Conservation (phyloP, 2,797 vertebrate species). For the Anabas testudineus region DNA sequence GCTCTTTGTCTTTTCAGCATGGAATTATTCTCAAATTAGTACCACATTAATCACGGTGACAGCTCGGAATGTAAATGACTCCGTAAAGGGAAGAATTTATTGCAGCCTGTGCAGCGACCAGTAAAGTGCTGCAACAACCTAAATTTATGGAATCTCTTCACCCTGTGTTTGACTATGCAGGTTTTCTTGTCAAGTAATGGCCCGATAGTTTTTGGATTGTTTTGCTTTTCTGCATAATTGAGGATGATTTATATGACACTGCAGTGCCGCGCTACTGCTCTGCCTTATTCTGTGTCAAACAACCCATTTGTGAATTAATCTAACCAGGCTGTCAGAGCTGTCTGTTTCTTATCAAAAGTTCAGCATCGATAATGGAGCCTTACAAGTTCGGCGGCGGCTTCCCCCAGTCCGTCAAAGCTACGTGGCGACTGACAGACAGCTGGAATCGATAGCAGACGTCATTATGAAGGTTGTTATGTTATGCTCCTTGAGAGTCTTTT, state of each 20-base stretch:
- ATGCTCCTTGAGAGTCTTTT: conserved; percentile 60
- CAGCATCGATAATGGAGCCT: conserved; percentile 58
- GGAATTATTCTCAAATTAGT: conserved; percentile 81
- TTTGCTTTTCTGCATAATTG: conserved; percentile 53
- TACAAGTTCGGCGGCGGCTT: conserved; percentile 50
- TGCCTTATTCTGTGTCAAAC: conserved; percentile 44
- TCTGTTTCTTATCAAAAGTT: conserved; percentile 64
- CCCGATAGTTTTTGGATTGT: conserved; percentile 44
- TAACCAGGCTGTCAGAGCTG: conserved; percentile 52
- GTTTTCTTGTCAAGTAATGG: conserved; percentile 48
- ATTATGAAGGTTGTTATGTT: conserved; percentile 73
- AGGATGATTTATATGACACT: conserved; percentile 57
- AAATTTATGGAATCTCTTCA: conserved; percentile 54
- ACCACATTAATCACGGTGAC: conserved; percentile 78
- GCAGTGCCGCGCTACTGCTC: conserved; percentile 20
- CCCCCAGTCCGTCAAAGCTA: conserved; percentile 54
- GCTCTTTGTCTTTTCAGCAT: conserved; percentile 67
- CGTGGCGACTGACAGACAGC: conserved; percentile 54
- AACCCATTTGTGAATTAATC: conserved; percentile 60
- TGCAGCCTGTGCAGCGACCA: conserved; percentile 29
- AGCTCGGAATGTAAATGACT: conserved; percentile 74
- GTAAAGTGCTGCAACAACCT: conserved; percentile 51
- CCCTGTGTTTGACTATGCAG: conserved; percentile 45
- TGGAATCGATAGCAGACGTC: conserved; percentile 66
- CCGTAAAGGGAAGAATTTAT: conserved; percentile 58